Conservation (phyloP, 2,888 invertebrate species). For the Laspeyria flexula region DNA sequence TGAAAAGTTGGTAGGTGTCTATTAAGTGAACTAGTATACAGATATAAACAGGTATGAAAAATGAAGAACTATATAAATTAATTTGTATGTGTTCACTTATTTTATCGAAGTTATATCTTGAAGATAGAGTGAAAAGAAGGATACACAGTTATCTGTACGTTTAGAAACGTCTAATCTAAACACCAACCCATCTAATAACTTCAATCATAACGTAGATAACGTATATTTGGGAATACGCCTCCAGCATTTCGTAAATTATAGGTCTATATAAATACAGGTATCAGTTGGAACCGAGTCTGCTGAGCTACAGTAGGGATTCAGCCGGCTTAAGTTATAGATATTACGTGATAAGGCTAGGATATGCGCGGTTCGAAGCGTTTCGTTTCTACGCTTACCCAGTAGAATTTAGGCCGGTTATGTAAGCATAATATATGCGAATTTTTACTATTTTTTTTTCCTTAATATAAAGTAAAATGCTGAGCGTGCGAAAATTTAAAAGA, state of each 20-base stretch:
- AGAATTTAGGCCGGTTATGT: not conserved
- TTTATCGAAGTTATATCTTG: no score
- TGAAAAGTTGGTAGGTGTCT: no score
- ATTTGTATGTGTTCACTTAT: no score
- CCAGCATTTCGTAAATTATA: constrained; percentile 12
- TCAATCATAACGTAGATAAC: not conserved
- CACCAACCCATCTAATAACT: no score
- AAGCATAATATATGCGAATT: not conserved
- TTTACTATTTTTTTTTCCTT: not conserved
- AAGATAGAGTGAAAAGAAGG: no score
- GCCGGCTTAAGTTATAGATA: constrained; percentile 4
- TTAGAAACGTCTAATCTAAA: no score
- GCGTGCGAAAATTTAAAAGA: no score
- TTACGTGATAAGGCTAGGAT: constrained; percentile 8
- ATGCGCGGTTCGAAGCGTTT: no score
- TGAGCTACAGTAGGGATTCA: not conserved
- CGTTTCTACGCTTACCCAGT: not conserved
- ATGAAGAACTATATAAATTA: no score
- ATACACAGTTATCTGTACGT: no score
- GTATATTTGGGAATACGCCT: not conserved
- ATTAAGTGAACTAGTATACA: no score
- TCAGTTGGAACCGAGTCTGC: not conserved
- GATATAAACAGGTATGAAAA: no score
- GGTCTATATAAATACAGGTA: constrained; percentile 7
- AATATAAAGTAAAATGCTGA: not conserved